A percentile compares a stretch with the other conserved stretches of the same genome.
Conservation (phyloP, 2,888 invertebrate genomes). For the Saturnia pavonia region DNA sequence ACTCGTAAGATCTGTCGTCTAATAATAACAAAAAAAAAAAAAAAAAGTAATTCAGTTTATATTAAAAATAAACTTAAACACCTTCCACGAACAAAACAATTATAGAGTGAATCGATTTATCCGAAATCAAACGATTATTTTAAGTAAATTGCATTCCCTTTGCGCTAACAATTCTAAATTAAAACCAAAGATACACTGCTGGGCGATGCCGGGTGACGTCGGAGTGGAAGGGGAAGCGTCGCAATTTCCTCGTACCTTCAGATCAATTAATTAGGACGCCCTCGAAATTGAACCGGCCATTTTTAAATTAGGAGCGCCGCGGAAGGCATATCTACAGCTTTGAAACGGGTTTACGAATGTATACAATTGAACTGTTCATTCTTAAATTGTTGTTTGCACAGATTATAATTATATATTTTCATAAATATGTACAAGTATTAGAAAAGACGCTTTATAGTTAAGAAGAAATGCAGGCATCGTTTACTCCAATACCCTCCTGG, state of each 20-base stretch:
- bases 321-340: slow-evolving; percentile 15
- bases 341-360: slow-evolving; percentile 5
- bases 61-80: slow-evolving; percentile 29
- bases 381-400: neutral
- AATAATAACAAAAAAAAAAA: no score
- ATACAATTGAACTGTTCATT: neutral
- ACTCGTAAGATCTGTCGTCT: no score
- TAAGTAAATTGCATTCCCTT: slow-evolving; percentile 80
- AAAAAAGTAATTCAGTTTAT: neutral
- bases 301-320: slow-evolving; percentile 42
- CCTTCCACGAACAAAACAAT: slow-evolving; percentile 56
- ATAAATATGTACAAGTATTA: no score
- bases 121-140: slow-evolving; percentile 80
- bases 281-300: slow-evolving; percentile 66
- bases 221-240: slow-evolving; percentile 38
- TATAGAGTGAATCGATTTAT: slow-evolving; percentile 58
- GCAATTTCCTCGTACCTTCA: slow-evolving; percentile 74
- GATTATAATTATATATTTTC: no score
- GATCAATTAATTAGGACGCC: slow-evolving; percentile 79
- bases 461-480: no score
- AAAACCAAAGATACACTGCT: slow-evolving; percentile 75
- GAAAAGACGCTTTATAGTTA: no score
- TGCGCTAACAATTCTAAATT: slow-evolving; percentile 79
- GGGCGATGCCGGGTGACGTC: slow-evolving; percentile 32
- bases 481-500: no score